These are phyloP conservation scores for Dissostichus mawsoni DNA, from an alignment of 2,113 vertebrate genomes.

Conservation along the genomic window DNA sequence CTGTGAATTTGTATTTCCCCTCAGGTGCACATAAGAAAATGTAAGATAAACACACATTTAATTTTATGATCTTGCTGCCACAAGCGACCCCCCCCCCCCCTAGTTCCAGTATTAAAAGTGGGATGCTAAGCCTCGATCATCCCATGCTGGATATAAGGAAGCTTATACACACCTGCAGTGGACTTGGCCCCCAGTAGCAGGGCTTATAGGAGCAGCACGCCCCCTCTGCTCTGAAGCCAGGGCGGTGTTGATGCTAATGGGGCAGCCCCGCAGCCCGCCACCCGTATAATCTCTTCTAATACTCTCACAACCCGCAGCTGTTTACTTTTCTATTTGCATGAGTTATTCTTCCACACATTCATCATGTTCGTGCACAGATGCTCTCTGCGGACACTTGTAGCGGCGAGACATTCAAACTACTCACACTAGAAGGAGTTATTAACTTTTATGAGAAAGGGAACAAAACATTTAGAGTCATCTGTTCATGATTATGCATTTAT, in stretches of 20 bases:
- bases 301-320: conserved; percentile 61
- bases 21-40: conserved; percentile 9
- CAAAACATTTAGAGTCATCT: background rate
- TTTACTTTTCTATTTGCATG: conserved; percentile 71
- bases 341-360: conserved; percentile 59
- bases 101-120: conserved; percentile 15
- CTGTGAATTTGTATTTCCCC: conserved; percentile 7
- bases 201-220: conserved; percentile 52
- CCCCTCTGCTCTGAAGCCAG: conserved; percentile 50
- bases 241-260: conserved; percentile 61
- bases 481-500: background rate
- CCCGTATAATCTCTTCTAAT: conserved; percentile 78
- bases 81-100: background rate
- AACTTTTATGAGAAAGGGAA: conserved; percentile 4
- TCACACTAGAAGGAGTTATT: background rate
- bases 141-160: conserved; percentile 21
- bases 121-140: conserved; percentile 40
- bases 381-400: conserved; percentile 20
- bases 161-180: conserved; percentile 60
- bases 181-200: conserved; percentile 46
- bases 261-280: conserved; percentile 49
- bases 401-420: conserved; percentile 5
- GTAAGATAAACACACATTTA: conserved; percentile 21
- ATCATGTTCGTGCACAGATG: conserved; percentile 9
- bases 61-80: conserved; percentile 6